Evolutionary conservation across 2,797 vertebrate genomes (phyloP).

Genomic region (Sternarchorhynchus goeldii): DNA sequence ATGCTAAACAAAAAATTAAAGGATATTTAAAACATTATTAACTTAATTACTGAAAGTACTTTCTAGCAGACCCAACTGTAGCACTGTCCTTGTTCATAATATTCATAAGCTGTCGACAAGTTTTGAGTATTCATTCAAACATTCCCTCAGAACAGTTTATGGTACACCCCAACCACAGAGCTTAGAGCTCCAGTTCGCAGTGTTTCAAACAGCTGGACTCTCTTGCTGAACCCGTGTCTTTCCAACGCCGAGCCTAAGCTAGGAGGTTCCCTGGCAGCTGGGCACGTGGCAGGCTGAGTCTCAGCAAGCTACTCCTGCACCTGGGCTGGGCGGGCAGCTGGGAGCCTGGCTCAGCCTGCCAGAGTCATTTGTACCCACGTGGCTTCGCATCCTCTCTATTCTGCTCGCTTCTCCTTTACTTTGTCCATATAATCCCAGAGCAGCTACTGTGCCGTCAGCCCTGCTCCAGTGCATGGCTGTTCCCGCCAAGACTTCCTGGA

Average conservation of each 20-base stretch:
- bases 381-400: constrained; percentile 12
- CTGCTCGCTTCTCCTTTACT: constrained; percentile 17
- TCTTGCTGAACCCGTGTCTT: constrained; percentile 39
- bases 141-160: neutral
- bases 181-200: neutral
- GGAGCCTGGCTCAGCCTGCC: constrained; percentile 31
- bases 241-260: neutral
- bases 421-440: constrained; percentile 21
- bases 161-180: constrained; percentile 5
- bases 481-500: neutral
- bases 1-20: too few species aligned
- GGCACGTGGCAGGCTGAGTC: constrained; percentile 38
- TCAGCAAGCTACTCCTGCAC: constrained; percentile 53
- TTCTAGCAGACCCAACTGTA: neutral
- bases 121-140: constrained; percentile 5
- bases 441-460: constrained; percentile 1
- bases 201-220: constrained; percentile 42
- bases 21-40: too few species aligned
- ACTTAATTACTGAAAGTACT: neutral
- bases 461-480: neutral
- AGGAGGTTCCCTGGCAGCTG: constrained; percentile 51
- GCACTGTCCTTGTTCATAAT: too few species aligned
- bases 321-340: constrained; percentile 39
- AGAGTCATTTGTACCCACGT: constrained; percentile 31
- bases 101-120: neutral